Base-by-base conservation (phyloP, 2,797 vertebrate species). In the Premnoplex brunnescens region DNA sequence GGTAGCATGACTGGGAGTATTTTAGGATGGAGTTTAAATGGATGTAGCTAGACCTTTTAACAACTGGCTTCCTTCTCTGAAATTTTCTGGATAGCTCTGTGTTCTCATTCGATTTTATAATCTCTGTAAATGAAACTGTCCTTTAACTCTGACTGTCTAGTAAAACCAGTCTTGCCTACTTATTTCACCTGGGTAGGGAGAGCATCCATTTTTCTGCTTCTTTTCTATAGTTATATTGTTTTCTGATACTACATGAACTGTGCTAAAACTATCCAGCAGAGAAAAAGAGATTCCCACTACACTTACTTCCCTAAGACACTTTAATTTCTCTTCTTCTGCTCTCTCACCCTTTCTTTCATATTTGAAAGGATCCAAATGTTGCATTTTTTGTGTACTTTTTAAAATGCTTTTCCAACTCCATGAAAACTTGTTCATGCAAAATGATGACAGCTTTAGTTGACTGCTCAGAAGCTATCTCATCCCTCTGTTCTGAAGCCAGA, bases 141-240 rank as follows among this genome's bases (percentile, higher is more conserved):
- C 34, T 28, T 74, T 85, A 71, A 55, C 76, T 12, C 43, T 84
- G 43, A 44, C 39, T 74, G 69, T 86, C 77, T 72, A 54, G 39
- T 82, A 59, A 79, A 97, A 95, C 73, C 62, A 59, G 49, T 82
- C 64, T 95, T 84, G 34, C 66, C 24, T 94, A 95, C 92, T 87
- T 97, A 78, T 85, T 93, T 96, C 71, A 94, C 79, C 73, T 89
- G 62, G 32, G n/a, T 52, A 52, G 32, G 41, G 27, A 71, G 72
- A 77, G 2, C 15, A 78, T 51, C 30, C 3, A 12, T 52, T 83
- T 49, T 84, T 71, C 4, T 63, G 48, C 21, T 62, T 72, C 28
- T 69, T 89, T 87, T 26, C 28, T 64, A 58, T 27, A 24, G 1
- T 26, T 91, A 48, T 60, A 14, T 55, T 79, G n/a, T 67, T 95